Percentiles rank a stretch among this genome's conserved stretches.
Conservation (phyloP, 2,888 invertebrate species). For the Heliothis peltigera region DNA sequence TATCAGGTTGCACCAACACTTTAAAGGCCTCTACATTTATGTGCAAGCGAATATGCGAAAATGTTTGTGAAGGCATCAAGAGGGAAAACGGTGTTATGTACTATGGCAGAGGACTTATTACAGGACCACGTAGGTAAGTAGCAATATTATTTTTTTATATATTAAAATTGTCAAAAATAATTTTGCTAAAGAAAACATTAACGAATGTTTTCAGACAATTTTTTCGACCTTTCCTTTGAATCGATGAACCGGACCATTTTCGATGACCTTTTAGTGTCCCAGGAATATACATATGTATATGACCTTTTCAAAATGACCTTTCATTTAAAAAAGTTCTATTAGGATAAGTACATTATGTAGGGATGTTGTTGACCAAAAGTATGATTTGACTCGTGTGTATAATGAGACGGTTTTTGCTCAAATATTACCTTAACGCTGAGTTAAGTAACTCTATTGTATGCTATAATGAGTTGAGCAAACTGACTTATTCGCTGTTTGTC, state of each 20-base stretch:
- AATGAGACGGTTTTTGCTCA: conserved; percentile 24
- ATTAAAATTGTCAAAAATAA: too few species aligned
- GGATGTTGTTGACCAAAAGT: too few species aligned
- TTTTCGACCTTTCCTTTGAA: background rate
- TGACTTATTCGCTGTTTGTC: conserved; percentile 55
- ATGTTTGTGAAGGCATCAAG: background rate
- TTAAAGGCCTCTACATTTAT: background rate
- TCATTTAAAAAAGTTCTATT: too few species aligned
- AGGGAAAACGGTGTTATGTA: too few species aligned
- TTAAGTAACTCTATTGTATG: conserved; percentile 52
- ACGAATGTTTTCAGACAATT: background rate
- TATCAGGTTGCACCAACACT: background rate
- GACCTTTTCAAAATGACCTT: too few species aligned
- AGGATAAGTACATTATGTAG: too few species aligned
- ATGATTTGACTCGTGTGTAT: background rate
- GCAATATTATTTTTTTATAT: too few species aligned
- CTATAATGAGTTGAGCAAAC: conserved; percentile 59
- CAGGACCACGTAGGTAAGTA: too few species aligned
- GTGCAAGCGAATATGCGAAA: background rate
- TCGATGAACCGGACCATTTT: background rate
- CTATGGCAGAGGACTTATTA: too few species aligned
- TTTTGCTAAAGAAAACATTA: too few species aligned
- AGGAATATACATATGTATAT: too few species aligned
- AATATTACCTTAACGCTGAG: conserved; percentile 23
- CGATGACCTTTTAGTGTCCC: background rate